Conservation (phyloP, 2,888 invertebrate species). For the Eudemis profundana region DNA sequence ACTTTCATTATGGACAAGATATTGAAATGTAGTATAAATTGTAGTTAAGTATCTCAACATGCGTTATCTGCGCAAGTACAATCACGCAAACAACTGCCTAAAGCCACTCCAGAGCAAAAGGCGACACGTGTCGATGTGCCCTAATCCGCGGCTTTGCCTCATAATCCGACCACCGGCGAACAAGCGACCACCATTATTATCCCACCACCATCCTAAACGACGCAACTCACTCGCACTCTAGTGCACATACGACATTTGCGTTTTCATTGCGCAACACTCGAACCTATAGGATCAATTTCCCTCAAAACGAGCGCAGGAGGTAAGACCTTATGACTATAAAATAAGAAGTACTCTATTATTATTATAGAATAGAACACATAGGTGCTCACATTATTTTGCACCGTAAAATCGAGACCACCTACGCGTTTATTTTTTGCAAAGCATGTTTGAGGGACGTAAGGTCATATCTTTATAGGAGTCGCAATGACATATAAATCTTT, state of each 20-base stretch:
- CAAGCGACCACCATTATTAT: slow-evolving; percentile 67
- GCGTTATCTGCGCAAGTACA: slow-evolving; percentile 55
- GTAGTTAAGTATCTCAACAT: neutral
- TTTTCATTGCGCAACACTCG: neutral
- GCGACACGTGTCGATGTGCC: slow-evolving; percentile 80
- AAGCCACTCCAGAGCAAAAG: slow-evolving; percentile 73
- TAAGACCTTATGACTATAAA: slow-evolving; percentile 1
- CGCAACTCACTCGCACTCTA: slow-evolving; percentile 7
- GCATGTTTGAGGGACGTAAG: slow-evolving; percentile 27
- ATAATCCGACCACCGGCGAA: slow-evolving; percentile 81
- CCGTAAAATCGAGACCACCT: slow-evolving; percentile 80
- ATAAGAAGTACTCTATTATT: slow-evolving; percentile 67
- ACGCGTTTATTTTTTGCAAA: slow-evolving; percentile 67
- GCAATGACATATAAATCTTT: neutral
- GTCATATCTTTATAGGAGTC: neutral
- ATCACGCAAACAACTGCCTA: slow-evolving; percentile 69
- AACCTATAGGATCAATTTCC: slow-evolving; percentile 15
- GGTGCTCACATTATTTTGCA: slow-evolving; percentile 79
- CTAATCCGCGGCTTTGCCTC: slow-evolving; percentile 77
- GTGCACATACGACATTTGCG: slow-evolving; percentile 9
- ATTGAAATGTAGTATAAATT: neutral
- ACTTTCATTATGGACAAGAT: too few species aligned
- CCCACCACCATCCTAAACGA: slow-evolving; percentile 71
- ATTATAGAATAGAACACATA: slow-evolving; percentile 74
- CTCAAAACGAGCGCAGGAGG: neutral